Percentiles rank a stretch among this genome's conserved stretches.
Evolutionary conservation across 2,888 invertebrate species (phyloP).

Genomic region (Athrips mouffetella): DNA sequence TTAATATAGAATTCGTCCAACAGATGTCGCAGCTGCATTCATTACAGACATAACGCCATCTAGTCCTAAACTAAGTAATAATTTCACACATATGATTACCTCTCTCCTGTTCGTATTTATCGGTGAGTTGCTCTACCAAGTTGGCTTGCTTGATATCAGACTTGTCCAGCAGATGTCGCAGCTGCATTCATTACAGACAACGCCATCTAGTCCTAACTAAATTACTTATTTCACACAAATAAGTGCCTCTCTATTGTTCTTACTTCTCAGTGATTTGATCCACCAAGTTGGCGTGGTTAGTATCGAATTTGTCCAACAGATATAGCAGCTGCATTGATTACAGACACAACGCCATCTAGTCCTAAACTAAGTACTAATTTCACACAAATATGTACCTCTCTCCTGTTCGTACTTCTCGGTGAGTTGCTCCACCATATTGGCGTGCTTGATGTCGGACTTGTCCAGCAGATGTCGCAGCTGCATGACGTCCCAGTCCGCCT

Average conservation of each 20-base stretch:
- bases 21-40: too few relatives aligned
- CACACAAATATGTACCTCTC: slow-evolving; percentile 72
- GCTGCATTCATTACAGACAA: too few relatives aligned
- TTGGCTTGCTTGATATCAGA: slow-evolving; percentile 86
- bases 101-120: slow-evolving; percentile 82
- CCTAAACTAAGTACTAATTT: not conserved
- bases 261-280: slow-evolving; percentile 82
- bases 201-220: too few relatives aligned
- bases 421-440: slow-evolving; percentile 84
- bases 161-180: slow-evolving; percentile 83
- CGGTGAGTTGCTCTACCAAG: slow-evolving; percentile 82
- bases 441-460: slow-evolving; percentile 85
- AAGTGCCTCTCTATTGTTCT: slow-evolving; percentile 83
- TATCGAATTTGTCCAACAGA: slow-evolving; percentile 86
- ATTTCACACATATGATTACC: too few relatives aligned
- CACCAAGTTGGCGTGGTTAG: slow-evolving; percentile 84
- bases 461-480: slow-evolving; percentile 84
- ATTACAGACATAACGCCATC: too few relatives aligned
- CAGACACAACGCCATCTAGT: too few relatives aligned
- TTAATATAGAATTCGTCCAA: slow-evolving; percentile 86
- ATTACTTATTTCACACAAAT: too few relatives aligned
- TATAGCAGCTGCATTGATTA: too few relatives aligned
- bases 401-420: slow-evolving; percentile 81
- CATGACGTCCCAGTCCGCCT: slow-evolving; percentile 83
- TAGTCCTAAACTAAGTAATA: too few relatives aligned